Conservation (phyloP, 37 sponge, comb jelly and placozoan species). For the Theonella swinhoei region DNA sequence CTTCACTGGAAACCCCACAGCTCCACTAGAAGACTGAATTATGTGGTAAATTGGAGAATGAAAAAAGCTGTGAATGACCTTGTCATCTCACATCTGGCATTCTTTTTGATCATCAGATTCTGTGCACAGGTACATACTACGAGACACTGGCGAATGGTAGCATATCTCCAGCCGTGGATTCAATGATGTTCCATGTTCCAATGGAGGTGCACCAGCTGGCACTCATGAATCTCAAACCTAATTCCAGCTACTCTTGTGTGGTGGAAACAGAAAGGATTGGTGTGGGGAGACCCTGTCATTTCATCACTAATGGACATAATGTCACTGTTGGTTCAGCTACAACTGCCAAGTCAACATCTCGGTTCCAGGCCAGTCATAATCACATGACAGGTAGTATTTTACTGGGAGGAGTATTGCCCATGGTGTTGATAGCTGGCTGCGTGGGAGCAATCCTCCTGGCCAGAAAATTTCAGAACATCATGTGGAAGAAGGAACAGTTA, state of each 20-base stretch:
- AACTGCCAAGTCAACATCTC: not conserved
- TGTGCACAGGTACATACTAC: not conserved
- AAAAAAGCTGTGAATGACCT: not conserved
- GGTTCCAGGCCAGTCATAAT: not conserved
- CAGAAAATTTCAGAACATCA: no score
- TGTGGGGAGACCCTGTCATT: not conserved
- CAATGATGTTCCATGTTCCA: not conserved
- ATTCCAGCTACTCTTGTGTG: not conserved
- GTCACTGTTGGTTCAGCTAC: not conserved
- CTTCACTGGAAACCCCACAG: not conserved
- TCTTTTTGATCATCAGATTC: no score
- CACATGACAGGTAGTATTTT: not conserved
- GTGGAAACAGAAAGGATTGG: not conserved
- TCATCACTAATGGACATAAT: not conserved
- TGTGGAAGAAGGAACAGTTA: no score
- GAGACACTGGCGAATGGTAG: not conserved
- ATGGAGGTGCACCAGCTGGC: not conserved
- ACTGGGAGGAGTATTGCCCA: not conserved
- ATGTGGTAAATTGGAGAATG: not conserved
- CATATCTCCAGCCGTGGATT: not conserved
- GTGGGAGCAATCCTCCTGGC: not conserved
- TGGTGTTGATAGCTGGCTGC: not conserved
- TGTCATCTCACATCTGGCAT: not conserved
- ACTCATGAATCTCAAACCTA: not conserved
- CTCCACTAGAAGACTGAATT: not conserved